Evolutionary conservation across 2,113 vertebrate species (phyloP), one percentile per base, ranked within the genome.

Genomic region (Chaenocephalus aceratus): DNA sequence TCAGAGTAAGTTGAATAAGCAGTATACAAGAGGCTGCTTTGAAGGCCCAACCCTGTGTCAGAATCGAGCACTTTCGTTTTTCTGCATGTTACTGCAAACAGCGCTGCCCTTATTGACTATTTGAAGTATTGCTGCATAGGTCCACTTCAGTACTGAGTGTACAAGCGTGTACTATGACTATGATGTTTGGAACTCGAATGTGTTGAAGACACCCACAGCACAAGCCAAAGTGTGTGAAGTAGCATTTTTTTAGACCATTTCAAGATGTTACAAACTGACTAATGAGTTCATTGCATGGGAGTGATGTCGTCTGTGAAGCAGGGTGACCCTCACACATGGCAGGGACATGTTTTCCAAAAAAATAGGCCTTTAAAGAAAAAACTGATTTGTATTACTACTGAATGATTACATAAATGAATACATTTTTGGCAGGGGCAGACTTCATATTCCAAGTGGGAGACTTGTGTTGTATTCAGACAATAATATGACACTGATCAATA

Each of bases 1-100:
- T 77, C 65, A 75, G 72, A 83, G 77, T 83, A 87, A 80, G 80
- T 83, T 82, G 80, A 87, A 90, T 85, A 89, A 89, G 81, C 71
- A 78, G 67, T 44, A 61, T 68, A 69, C 63, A 68, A 80, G 75
- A 83, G 74, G 78, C 46, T 69, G 77, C 56, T 76, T 77, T 62
- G 66, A 86, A 84, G 56, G 78, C 64, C 80, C 84, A 83, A 54
- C 56, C 75, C 54, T 34, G 10, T 69, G 84, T 78, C 74, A 75
- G 81, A 78, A 72, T 69, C 62, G 44, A 18, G 30, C 44, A 56
- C 41, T 68, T 88, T 52, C 45, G 61, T 76, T 79, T 79, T 44
- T 75, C 66, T 74, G 70, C 30, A 13, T 68, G 49, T 72, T 68
- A 75, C 71, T 74, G 59, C 73, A 53, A 77, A 73, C 65, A 70